Percentiles rank a stretch among this genome's conserved stretches.
Evolutionary conservation across 2,888 invertebrate genomes (phyloP).

Genomic region (Dasypogon diadema): DNA sequence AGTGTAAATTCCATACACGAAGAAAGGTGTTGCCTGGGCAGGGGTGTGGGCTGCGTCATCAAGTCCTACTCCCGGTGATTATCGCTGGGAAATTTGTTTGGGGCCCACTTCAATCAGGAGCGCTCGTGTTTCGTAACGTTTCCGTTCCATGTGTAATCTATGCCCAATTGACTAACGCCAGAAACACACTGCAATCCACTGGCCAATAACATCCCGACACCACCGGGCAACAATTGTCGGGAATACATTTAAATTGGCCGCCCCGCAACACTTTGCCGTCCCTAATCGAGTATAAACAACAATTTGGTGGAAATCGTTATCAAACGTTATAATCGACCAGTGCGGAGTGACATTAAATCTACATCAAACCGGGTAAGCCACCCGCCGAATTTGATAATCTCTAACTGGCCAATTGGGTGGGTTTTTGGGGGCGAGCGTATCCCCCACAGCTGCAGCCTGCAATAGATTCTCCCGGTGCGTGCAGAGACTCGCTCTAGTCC

Average conservation of each 20-base stretch:
- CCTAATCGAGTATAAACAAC: slow-evolving; percentile 47
- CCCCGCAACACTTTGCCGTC: slow-evolving; percentile 28
- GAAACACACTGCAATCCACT: slow-evolving; percentile 1
- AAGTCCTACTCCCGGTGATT: neutral
- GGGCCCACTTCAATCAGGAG: slow-evolving; percentile 16
- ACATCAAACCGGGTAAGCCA: slow-evolving; percentile 49
- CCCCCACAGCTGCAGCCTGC: neutral
- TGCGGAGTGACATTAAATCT: slow-evolving; percentile 49
- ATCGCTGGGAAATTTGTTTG: neutral
- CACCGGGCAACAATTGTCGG: slow-evolving; percentile 39
- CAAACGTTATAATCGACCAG: slow-evolving; percentile 47
- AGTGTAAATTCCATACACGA: slow-evolving; percentile 2
- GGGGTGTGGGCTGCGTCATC: neutral
- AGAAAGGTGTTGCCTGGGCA: neutral
- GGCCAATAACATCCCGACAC: slow-evolving; percentile 21
- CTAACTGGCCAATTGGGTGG: slow-evolving; percentile 3
- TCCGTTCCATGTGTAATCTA: slow-evolving; percentile 7
- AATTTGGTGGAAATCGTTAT: slow-evolving; percentile 48
- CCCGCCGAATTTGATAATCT: slow-evolving; percentile 51
- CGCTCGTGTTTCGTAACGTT: neutral
- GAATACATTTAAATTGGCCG: slow-evolving; percentile 35
- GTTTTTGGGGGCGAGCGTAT: neutral
- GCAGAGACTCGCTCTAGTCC: neutral
- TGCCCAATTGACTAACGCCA: slow-evolving; percentile 2
- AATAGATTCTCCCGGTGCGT: neutral